Conservation (phyloP, 2,888 invertebrate genomes). For the Noctuana brunneofusca region DNA sequence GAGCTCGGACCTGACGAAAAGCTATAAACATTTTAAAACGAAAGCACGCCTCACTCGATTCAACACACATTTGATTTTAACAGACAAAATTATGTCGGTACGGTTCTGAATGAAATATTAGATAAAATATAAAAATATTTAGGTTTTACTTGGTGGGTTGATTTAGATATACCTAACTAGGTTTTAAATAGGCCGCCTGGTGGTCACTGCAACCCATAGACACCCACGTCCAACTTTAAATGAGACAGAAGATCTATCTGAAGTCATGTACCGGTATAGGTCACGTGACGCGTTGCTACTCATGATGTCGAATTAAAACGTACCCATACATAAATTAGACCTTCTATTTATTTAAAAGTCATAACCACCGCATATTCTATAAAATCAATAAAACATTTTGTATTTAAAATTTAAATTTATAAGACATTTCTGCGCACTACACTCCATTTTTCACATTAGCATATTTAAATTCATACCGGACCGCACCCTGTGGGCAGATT, state of each 20-base stretch:
- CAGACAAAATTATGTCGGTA: background rate
- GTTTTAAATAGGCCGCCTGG: no score
- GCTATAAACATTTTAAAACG: constrained; percentile 24
- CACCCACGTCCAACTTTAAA: no score
- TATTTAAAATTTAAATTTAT: constrained; percentile 4
- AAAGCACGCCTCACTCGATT: constrained; percentile 2
- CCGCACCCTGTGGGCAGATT: constrained; percentile 17
- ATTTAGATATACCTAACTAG: no score
- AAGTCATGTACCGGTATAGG: no score
- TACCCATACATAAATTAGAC: no score
- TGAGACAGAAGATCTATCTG: no score
- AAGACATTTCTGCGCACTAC: constrained; percentile 1
- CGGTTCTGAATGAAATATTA: background rate
- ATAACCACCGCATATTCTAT: background rate
- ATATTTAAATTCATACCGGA: constrained; percentile 28
- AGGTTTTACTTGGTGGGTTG: no score
- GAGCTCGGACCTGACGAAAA: background rate
- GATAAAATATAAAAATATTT: background rate
- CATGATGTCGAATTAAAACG: no score
- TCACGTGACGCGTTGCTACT: no score
- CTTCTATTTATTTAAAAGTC: no score
- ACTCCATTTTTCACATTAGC: constrained; percentile 20
- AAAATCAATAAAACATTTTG: background rate
- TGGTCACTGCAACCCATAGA: no score
- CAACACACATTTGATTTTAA: background rate